Base-by-base conservation (phyloP, 2,113 vertebrate genomes). In the Hyperoodon ampullatus region DNA sequence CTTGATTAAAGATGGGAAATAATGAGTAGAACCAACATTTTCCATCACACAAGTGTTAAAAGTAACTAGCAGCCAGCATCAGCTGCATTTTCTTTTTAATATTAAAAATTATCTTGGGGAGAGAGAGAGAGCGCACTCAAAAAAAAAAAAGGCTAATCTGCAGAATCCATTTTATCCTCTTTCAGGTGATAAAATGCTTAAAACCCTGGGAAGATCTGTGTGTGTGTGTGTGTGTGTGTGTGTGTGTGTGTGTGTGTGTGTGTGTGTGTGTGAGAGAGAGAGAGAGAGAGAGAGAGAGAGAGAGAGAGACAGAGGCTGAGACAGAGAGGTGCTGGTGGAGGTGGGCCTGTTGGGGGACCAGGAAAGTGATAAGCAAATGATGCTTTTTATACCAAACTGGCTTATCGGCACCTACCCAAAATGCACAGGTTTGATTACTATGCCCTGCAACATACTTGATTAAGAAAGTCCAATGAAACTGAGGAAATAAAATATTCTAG, bases 41-140 rank as follows among this genome's bases (percentile, higher is more conserved):
- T 90, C 35, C 55, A 77, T 23, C 8, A 28, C 24, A 85, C 42
- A 72, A 96, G 50, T 75, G 50, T 75, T 58, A 72, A 78, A 94
- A 82, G 44, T 65, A 86, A 60, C 63, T 19, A 68, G 70, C 16
- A 88, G 61, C 23, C 50, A 55, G n/a, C 11, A 84, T 44, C 47
- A 87, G 23, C 35, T 93, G 72, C 14, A n/a, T 88, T 94, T 97
- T 84, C 50, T 93, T 88, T 72, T 94, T 84, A 70, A 86, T 85
- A 68, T 90, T 60, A 90, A 87, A 97, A 88, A 82, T 77, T 87
- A 90, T 50, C 60, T 84, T 75, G 30, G 12, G 68, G 23, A 61
- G 28, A 83, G 26, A 81, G 14, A 74, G 30, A 18, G 44, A 53
- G 6, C 19, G 42, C 24, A 77, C 26, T 42, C n/a, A 2, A 7